phyloP scores from a whole-genome alignment of 2,888 invertebrate genomes.

The Hypomecis atomaria region DNA sequence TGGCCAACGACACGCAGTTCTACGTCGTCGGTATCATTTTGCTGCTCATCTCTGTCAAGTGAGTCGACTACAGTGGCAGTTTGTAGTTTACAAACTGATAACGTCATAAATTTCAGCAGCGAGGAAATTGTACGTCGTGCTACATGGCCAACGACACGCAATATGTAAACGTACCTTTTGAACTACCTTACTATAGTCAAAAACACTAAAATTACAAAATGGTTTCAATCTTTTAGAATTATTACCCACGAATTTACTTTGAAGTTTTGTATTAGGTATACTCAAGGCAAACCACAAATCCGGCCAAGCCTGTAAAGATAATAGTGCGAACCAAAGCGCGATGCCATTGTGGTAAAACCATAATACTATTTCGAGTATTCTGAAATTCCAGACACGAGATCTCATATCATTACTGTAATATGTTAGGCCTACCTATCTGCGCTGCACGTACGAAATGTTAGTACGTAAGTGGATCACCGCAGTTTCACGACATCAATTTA shows the following conservation, averaged over 20 bases:
- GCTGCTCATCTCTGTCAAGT: constrained; percentile 88
- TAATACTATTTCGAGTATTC: not conserved
- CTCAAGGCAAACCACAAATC: not conserved
- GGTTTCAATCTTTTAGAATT: no score
- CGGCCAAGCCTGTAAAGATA: not conserved
- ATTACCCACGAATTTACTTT: no score
- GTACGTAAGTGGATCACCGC: constrained; percentile 8
- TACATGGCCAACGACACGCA: no score
- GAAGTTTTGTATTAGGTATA: no score
- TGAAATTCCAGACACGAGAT: not conserved
- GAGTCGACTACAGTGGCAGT: constrained; percentile 61
- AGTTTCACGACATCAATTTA: constrained; percentile 27
- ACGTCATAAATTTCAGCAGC: no score
- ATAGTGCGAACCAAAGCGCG: not conserved
- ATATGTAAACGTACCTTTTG: no score
- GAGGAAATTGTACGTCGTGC: no score
- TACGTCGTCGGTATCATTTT: constrained; percentile 88
- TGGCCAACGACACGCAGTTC: constrained; percentile 92
- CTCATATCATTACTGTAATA: not conserved
- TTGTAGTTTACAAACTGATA: no score
- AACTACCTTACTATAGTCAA: no score
- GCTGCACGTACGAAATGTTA: constrained; percentile 6
- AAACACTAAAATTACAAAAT: no score
- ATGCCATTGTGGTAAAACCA: not conserved
- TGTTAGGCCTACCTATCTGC: not conserved